A percentile compares a stretch with the other conserved stretches of the same genome.
Conservation (phyloP, 2,113 vertebrate genomes). For the Eolophus roseicapilla region DNA sequence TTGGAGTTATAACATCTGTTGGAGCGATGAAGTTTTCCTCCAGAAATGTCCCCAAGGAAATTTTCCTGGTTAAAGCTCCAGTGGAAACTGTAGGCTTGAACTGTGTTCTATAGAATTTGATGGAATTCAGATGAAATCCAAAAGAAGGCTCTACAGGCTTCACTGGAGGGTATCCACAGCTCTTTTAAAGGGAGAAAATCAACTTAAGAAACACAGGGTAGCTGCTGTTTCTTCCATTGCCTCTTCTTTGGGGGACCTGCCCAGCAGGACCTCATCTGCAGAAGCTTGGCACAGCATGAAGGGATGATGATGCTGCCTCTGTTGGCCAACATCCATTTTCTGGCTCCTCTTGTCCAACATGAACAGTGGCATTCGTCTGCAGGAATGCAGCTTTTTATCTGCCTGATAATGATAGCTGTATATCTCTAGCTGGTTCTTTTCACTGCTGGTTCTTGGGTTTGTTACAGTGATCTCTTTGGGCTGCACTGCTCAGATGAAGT, state of each 20-base stretch:
- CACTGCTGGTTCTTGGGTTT: neutral
- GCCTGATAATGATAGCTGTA: neutral
- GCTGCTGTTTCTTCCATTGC: neutral
- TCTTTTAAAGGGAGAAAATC: neutral
- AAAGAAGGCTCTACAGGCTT: neutral
- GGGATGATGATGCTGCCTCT: neutral
- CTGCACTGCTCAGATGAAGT: neutral
- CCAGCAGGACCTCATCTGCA: neutral
- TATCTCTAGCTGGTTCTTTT: neutral
- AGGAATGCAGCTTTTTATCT: neutral
- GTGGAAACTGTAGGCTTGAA: neutral
- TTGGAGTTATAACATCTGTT: neutral
- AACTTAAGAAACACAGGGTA: neutral
- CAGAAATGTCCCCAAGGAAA: neutral
- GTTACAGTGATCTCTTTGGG: neutral
- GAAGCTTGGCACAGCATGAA: neutral
- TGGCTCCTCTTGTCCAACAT: fast-evolving
- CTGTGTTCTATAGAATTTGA: neutral
- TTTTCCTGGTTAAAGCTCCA: neutral
- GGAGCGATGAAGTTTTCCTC: neutral
- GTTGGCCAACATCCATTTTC: neutral
- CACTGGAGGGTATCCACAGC: neutral
- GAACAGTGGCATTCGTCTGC: neutral
- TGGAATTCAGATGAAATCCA: neutral
- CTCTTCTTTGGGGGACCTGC: neutral